Evolutionary conservation across 2,113 vertebrate genomes (phyloP), one percentile per base, ranked within the genome.

Genomic region (Sceloporus undulatus): DNA sequence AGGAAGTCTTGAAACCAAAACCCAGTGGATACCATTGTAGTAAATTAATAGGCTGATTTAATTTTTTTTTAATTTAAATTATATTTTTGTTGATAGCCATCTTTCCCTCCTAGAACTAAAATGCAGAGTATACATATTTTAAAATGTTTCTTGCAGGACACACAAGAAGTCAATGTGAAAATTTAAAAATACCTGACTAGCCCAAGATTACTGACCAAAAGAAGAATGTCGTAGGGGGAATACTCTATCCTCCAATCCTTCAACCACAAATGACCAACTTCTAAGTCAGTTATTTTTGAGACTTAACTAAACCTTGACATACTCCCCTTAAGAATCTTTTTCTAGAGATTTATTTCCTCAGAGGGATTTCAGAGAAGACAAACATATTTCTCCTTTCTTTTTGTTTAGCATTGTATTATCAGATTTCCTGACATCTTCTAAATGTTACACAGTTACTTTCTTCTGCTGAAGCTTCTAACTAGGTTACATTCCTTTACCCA

Each of bases 251-350:
- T 88, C 92, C 89, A 95, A 94, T 85, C 88, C 90, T 92, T 90
- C 90, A 88, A 93, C 87, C 91, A 91, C 90, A 95, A 94, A 94
- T 93, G 92, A 87, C 73, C 74, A 90, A 89, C 82, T 88, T 90
- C 91, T 94, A 90, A 93, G 92, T 91, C 88, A 90, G 85, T 90
- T 92, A 92, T 91, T 94, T 71, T 92, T 92, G 89, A 95, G 92
- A 85, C 89, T 92, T 92, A 91, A 95, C 95, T 93, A 95, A 95
- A 91, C 90, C 91, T 95, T 95, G 91, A 94, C 85, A 95, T 88
- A 90, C 65, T 94, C 89, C 77, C 79, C 88, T 95, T 95, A 93
- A 94, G 78, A 84, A 93, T 92, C 29, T 92, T 87, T 95, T 90
- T 91, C 54, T 79, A 87, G 54, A 93, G 85, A 91, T 94, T 95